Percentiles rank a stretch among this genome's conserved stretches.
Evolutionary conservation across 2,888 invertebrate species (phyloP).

Genomic region (Clusia tigrina): DNA sequence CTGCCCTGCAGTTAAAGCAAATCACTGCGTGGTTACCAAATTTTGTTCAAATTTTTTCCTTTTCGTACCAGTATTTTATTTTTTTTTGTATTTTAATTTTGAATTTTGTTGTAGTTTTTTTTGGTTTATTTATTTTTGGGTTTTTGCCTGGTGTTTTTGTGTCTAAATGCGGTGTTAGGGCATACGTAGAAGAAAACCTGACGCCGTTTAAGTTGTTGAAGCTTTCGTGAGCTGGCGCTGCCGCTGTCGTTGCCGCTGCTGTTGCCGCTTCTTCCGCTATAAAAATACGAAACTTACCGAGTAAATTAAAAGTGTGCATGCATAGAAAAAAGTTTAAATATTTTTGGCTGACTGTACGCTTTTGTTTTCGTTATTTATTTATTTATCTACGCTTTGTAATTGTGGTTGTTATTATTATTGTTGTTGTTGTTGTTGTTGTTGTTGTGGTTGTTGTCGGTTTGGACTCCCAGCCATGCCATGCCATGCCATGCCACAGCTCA

Average conservation of each 20-base stretch:
- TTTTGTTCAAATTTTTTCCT: not conserved
- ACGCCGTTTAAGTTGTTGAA: not conserved
- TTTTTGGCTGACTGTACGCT: conserved; percentile 27
- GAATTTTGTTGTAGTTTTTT: too few species aligned
- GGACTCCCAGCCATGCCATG: too few species aligned
- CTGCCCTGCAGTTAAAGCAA: not conserved
- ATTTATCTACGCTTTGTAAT: conserved; percentile 20
- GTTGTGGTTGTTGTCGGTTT: not conserved
- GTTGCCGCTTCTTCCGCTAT: not conserved
- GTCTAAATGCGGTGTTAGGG: too few species aligned
- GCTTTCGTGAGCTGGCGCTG: not conserved
- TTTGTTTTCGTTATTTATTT: not conserved
- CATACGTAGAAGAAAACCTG: conserved; percentile 8
- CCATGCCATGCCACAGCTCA: too few species aligned
- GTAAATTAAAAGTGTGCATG: conserved; percentile 5
- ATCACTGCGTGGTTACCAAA: not conserved
- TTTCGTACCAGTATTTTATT: too few species aligned
- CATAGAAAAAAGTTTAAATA: conserved; percentile 25
- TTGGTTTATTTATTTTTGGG: too few species aligned
- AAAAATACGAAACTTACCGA: not conserved
- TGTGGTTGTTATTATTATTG: not conserved
- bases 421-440: not conserved
- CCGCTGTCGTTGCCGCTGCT: not conserved
- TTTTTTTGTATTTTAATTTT: not conserved
- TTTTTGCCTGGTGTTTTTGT: too few species aligned